Percentiles rank a stretch among this genome's conserved stretches.
Conservation (phyloP, 2,888 invertebrate species). For the Griposia aprilina region DNA sequence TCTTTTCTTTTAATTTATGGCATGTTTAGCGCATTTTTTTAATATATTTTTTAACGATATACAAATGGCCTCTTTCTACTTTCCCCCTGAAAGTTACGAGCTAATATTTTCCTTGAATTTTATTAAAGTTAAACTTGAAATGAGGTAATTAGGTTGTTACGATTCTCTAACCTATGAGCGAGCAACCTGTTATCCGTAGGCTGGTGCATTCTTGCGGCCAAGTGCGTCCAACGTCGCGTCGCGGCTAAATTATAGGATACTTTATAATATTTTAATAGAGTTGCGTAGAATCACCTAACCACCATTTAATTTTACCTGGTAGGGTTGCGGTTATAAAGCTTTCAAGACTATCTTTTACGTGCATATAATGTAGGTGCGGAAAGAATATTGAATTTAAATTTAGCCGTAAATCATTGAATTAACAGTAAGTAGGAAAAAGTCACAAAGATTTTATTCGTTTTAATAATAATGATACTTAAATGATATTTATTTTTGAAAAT, state of each 20-base stretch:
- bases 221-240: conserved; percentile 19
- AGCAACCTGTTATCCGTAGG: conserved; percentile 52
- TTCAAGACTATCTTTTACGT: conserved; percentile 8
- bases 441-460: not conserved
- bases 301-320: not conserved
- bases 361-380: not conserved
- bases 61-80: not conserved
- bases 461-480: not conserved
- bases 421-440: not conserved
- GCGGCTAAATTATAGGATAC: not conserved
- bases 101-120: not conserved
- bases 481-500: no score
- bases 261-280: conserved; percentile 18
- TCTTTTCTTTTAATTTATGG: not conserved
- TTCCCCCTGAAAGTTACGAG: not conserved
- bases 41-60: not conserved
- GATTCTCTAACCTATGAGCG: conserved; percentile 48
- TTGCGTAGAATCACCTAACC: not conserved
- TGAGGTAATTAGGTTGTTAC: conserved; percentile 58
- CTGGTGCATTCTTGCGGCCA: conserved; percentile 50
- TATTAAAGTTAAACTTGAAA: conserved; percentile 14
- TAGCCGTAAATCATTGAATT: not conserved
- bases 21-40: not conserved
- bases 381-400: not conserved
- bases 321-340: conserved; percentile 3